Evolutionary conservation across 2,888 invertebrate species (phyloP), one percentile per base, ranked within the genome.

Genomic region (Tuta absoluta): DNA sequence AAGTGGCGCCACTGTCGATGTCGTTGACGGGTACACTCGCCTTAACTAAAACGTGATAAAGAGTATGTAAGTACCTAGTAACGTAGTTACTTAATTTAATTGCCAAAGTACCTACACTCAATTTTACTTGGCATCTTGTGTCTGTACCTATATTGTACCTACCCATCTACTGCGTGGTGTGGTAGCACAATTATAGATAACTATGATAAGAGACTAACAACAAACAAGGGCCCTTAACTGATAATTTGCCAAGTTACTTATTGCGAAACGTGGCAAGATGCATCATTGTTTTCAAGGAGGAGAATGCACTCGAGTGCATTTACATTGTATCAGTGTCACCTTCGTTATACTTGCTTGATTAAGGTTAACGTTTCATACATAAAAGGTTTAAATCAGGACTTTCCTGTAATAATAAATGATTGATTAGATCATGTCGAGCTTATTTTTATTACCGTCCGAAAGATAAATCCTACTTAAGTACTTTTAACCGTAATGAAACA

Each of bases 151-250:
- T 10, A 19, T 11, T 19, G 19, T 17, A 8, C 19, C 5, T 51
- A 23, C 51, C 12, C 5, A 51, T 19, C 12, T 11, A 21, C 11
- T 21, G 49, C 21, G 49, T 49, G 49, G 21, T 11, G 49, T 49
- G 49, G 21, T 11, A 49, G 49, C 21, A 49, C 2, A 49, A 21
- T 51, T 12, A 23, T 53, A 19, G 19, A 19, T 19, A 4, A 19
- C 12, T 24, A 53, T 58, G 59, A 61, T 49, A 62, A 45, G 38
- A 21, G 63, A 56, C 71, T 65, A 64, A 70, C 58, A 68, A 66
- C 72, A 67, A 65, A 70, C 58, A 68, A 66, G 69, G 66, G 69
- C 70, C 65, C 69, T 68, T 71, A 71, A 65, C 71, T 69, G 72
- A 73, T 75, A 77, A 70, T 68, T 38, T 57, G 59, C 65, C 62